Percentiles rank a stretch among this genome's conserved stretches.
Conservation (phyloP, 2,888 invertebrate genomes). For the Pelosia muscerda region DNA sequence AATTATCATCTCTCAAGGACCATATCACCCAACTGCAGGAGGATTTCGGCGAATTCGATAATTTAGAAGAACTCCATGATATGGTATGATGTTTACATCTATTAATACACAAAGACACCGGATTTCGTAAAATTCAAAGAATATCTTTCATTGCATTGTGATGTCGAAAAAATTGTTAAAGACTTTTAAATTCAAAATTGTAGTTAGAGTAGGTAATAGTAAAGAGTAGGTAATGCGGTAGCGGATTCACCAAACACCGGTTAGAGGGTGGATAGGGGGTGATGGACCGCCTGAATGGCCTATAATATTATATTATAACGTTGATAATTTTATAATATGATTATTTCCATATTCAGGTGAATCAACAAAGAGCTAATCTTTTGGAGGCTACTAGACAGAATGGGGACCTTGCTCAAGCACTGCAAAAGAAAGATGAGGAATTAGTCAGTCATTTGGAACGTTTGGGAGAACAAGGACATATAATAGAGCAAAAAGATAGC, state of each 20-base stretch:
- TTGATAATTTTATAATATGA: not conserved
- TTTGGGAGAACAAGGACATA: slow-evolving; percentile 58
- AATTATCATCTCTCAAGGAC: slow-evolving; percentile 66
- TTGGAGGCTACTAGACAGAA: slow-evolving; percentile 64
- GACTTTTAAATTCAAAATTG: too few species aligned
- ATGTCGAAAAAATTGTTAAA: too few species aligned
- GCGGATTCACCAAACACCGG: too few species aligned
- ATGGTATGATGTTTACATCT: slow-evolving; percentile 57
- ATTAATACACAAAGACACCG: not conserved
- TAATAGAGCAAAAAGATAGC: slow-evolving; percentile 64
- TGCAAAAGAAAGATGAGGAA: slow-evolving; percentile 67
- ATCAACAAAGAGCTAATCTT: slow-evolving; percentile 67
- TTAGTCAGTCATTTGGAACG: slow-evolving; percentile 58
- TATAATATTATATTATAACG: not conserved
- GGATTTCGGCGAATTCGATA: slow-evolving; percentile 73
- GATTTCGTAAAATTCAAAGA: not conserved
- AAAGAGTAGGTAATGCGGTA: too few species aligned
- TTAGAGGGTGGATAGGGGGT: too few species aligned
- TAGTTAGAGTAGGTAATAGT: too few species aligned
- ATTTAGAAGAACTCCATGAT: slow-evolving; percentile 66
- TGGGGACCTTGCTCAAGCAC: slow-evolving; percentile 60
- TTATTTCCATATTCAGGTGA: slow-evolving; percentile 56
- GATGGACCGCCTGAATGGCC: not conserved
- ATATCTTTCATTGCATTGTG: too few species aligned
- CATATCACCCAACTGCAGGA: slow-evolving; percentile 69